A percentile compares a stretch with the other conserved stretches of the same genome.
Evolutionary conservation across 2,113 vertebrate genomes (phyloP).

Genomic region (Tympanuchus pallidicinctus): DNA sequence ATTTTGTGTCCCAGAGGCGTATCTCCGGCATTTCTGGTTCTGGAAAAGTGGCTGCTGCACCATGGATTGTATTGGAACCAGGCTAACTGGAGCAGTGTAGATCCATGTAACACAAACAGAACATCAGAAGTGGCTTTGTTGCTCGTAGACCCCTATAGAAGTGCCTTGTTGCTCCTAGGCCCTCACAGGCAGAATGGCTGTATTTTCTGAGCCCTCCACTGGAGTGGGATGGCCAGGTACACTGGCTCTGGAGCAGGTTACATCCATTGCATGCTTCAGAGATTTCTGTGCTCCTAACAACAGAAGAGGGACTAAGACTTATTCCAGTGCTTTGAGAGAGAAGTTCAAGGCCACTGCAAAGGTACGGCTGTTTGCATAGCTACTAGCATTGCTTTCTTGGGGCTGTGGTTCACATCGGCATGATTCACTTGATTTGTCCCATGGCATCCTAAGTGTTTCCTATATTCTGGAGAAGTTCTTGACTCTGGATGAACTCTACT

Average conservation of each 20-base stretch:
- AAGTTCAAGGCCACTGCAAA: neutral
- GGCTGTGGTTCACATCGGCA: neutral
- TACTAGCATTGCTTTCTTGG: neutral
- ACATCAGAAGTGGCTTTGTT: accelerated
- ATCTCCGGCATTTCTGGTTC: neutral
- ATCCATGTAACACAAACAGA: neutral
- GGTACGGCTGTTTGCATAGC: accelerated
- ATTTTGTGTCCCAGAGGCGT: neutral
- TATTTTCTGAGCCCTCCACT: neutral
- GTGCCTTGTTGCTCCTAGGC: neutral
- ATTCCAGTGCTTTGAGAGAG: neutral
- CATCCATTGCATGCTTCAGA: neutral
- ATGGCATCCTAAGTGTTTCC: neutral
- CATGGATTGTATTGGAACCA: neutral
- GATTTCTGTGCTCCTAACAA: neutral
- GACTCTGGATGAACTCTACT: neutral
- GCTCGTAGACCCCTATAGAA: accelerated
- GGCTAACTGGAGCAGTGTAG: neutral
- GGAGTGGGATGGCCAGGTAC: neutral
- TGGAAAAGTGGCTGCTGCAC: neutral
- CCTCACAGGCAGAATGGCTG: accelerated
- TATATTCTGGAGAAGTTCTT: neutral
- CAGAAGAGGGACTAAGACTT: neutral
- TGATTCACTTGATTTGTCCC: neutral
- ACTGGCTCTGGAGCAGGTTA: neutral